A percentile compares a stretch with the other conserved stretches of the same genome.
phyloP scores from a whole-genome alignment of 2,797 vertebrate species.

The Cichlasoma orientale region DNA sequence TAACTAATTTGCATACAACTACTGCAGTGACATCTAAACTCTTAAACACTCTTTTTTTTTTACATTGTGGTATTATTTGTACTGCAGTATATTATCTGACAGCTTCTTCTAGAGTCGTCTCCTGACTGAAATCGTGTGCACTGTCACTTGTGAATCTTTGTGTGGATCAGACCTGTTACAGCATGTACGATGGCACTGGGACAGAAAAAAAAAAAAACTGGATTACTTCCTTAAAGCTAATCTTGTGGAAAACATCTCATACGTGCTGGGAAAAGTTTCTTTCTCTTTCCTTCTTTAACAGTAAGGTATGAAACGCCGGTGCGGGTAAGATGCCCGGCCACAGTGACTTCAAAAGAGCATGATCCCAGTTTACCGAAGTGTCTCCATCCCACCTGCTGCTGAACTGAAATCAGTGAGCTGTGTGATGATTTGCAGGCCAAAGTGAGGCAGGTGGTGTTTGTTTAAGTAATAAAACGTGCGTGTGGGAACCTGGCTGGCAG shows the following conservation, averaged over 20 bases:
- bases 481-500: neutral
- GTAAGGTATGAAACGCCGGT: neutral
- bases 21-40: neutral
- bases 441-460: neutral
- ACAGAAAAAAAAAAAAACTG: neutral
- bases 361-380: conserved; percentile 6
- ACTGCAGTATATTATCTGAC: neutral
- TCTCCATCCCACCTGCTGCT: neutral
- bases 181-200: neutral
- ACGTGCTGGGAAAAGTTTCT: neutral
- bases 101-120: neutral
- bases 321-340: neutral
- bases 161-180: neutral
- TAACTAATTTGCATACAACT: neutral
- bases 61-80: neutral
- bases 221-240: neutral
- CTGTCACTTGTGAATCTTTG: neutral
- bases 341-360: neutral
- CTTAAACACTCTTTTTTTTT: neutral
- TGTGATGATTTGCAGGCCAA: neutral
- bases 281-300: conserved; percentile 8
- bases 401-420: neutral
- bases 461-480: neutral
- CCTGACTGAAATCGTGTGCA: neutral
- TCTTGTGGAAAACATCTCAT: neutral